Conservation (phyloP, 2,113 vertebrate species). For the Heteronetta atricapilla region DNA sequence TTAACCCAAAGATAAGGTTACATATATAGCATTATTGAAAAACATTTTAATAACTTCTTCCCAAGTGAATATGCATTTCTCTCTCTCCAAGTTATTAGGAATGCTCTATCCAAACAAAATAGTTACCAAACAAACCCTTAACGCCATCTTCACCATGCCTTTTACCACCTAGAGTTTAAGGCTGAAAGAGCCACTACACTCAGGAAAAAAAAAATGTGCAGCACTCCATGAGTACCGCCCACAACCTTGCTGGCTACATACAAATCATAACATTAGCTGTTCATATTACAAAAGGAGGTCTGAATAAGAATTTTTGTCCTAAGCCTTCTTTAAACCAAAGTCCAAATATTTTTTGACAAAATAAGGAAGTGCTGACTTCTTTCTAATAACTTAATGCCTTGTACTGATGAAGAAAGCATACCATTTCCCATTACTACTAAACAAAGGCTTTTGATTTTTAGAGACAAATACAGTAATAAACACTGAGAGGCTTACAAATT, state of each 20-base stretch:
- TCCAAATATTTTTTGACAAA: background rate
- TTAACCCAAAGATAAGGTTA: background rate
- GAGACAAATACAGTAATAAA: background rate
- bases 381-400: background rate
- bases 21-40: background rate
- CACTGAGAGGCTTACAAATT: background rate
- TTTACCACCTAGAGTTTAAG: background rate
- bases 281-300: background rate
- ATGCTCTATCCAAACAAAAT: background rate
- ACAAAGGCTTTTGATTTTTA: background rate
- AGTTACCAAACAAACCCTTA: background rate
- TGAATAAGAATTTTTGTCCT: background rate
- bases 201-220: background rate
- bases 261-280: background rate
- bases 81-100: background rate
- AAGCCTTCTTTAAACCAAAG: background rate
- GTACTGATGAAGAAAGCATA: background rate
- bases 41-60: background rate
- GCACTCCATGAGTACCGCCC: background rate
- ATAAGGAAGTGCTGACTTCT: background rate
- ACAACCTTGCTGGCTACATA: background rate
- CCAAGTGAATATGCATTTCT: background rate
- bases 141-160: background rate
- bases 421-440: background rate
- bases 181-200: background rate